phyloP scores from a whole-genome alignment of 2,888 invertebrate genomes.

The Ecdyonurus torrentis region DNA sequence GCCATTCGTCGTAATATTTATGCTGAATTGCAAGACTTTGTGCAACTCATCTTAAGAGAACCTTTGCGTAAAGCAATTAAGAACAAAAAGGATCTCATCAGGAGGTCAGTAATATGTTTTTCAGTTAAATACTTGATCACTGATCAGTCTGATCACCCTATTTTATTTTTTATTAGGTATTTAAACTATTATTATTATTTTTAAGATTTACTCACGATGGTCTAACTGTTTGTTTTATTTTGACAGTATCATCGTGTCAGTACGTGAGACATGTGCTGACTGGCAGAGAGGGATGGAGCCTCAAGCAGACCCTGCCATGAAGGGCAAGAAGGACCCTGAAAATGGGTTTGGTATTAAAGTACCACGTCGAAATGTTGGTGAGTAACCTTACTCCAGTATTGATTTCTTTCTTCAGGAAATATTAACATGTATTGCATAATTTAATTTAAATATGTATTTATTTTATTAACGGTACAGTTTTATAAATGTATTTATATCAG shows the following conservation, averaged over 20 bases:
- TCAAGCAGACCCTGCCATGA: constrained; percentile 75
- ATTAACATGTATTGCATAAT: too few relatives aligned
- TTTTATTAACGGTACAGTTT: too few relatives aligned
- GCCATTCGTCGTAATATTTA: constrained; percentile 85
- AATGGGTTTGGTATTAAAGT: constrained; percentile 84
- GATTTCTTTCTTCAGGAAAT: too few relatives aligned
- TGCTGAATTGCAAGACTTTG: constrained; percentile 92
- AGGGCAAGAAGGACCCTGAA: constrained; percentile 88
- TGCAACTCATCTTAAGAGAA: constrained; percentile 74
- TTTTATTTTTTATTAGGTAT: not conserved
- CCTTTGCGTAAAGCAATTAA: constrained; percentile 92
- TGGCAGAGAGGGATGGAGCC: constrained; percentile 88
- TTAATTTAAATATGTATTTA: too few relatives aligned
- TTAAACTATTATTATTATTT: too few relatives aligned
- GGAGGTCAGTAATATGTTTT: constrained; percentile 44
- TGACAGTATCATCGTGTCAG: constrained; percentile 83
- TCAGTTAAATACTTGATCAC: constrained; percentile 2
- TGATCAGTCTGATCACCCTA: not conserved
- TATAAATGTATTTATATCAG: too few relatives aligned
- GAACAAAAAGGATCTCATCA: constrained; percentile 90
- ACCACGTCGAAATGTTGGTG: constrained; percentile 81
- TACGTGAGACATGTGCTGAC: constrained; percentile 93
- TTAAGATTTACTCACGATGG: not conserved
- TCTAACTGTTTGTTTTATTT: not conserved
- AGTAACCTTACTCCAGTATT: too few relatives aligned